Base-by-base conservation (phyloP, 1,140 invertebrate genomes). In the Armadillidium nasatum region DNA sequence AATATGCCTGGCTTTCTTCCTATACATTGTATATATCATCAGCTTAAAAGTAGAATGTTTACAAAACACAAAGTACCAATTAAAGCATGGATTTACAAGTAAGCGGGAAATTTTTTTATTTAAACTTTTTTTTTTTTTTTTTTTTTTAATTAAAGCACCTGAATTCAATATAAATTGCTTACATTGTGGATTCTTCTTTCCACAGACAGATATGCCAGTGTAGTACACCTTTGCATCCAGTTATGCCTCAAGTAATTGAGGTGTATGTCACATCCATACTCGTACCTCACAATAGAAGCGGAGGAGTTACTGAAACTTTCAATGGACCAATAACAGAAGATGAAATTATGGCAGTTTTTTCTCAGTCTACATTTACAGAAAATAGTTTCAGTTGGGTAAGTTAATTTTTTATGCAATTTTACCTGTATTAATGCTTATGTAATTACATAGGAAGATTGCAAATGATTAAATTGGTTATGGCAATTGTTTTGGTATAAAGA, bases 11-110 rank as follows among this genome's bases (percentile, higher is more conserved):
- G 96, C 21, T 98, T 97, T 86, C 85, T 99, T 74, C 96, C 96
- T 0, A 93, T 98, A 33, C 96, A 99, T 85, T 98, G 96, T 84
- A 97, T 99, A 76, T 95, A 97, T 85, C 96, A 98, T 83, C 85
- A 98, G 15, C 86, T 99, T 0, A 97, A 97, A 84, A 97, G 94
- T 43, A 86, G 96, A 82, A 94, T 95, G 6, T 99, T 98, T 83
- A 94, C 95, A 0, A 98, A 98, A 85, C 93, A 99, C 83, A 94
- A 94, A 84, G 95, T 95, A 0, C 92, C 93, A 0, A 95, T 96
- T 7, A 95, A 95, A 87, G 92, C 93, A 81, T 97, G 95, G 95
- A 96, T 98, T 73, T 97, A 95, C 81, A 84, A 84, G 78, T 88
- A 88, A 82, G 83, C 13, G 13, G 0, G 19, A 45, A 72, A 19